Evolutionary conservation across 2,113 vertebrate species (phyloP).

Genomic region (Mustelus asterias): DNA sequence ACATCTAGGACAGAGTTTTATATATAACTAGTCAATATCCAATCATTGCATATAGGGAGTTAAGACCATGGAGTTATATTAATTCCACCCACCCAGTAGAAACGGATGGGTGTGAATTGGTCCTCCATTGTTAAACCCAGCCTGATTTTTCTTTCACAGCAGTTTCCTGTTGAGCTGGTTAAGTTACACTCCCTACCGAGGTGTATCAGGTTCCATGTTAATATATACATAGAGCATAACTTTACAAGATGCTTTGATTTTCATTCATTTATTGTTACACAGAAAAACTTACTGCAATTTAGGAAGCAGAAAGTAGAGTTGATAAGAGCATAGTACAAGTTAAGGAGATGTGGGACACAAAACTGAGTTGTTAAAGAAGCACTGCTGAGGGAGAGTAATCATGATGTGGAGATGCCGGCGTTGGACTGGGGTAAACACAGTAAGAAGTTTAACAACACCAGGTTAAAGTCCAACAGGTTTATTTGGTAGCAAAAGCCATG

Average conservation of each 20-base stretch:
- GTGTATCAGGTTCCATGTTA: neutral
- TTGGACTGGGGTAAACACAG: too few species aligned
- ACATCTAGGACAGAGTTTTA: neutral
- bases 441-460: too few species aligned
- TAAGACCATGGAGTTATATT: neutral
- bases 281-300: neutral
- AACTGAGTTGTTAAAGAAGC: neutral
- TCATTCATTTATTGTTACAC: neutral
- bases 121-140: neutral
- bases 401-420: too few species aligned
- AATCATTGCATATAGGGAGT: neutral
- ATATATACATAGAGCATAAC: too few species aligned
- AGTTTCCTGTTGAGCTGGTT: neutral
- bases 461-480: too few species aligned
- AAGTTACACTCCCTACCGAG: neutral
- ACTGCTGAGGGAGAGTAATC: neutral
- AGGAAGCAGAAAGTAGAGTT: neutral
- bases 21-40: neutral
- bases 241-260: neutral
- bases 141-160: neutral
- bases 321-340: neutral
- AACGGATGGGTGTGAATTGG: neutral
- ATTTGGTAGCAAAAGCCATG: too few species aligned
- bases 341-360: neutral
- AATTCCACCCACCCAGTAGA: neutral